Evolutionary conservation across 2,113 vertebrate genomes (phyloP).

Genomic region (Pseudonaja textilis): DNA sequence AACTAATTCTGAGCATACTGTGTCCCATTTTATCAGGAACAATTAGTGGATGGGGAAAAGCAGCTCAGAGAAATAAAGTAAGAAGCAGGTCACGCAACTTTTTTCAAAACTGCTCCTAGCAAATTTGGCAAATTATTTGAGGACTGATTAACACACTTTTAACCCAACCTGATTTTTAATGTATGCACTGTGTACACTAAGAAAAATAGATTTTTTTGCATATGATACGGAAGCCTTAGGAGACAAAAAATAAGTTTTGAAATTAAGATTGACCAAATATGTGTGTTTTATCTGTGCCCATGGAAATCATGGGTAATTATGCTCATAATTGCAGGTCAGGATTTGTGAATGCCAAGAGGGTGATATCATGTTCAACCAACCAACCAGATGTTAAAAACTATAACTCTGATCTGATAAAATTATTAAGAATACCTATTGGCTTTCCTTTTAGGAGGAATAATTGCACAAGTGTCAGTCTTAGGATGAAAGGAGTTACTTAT

Average conservation of each 20-base stretch:
- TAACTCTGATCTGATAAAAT: not conserved
- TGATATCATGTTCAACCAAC: not conserved
- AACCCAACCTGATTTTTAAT: not conserved
- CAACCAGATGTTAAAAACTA: not conserved
- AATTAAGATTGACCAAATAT: not conserved
- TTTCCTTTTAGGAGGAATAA: not conserved
- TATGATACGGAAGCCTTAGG: not conserved
- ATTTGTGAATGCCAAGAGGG: not conserved
- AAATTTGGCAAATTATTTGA: not conserved
- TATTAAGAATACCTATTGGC: not conserved
- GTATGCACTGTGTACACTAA: not conserved
- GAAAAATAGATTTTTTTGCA: not conserved
- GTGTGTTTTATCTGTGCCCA: not conserved
- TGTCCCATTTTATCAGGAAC: not conserved
- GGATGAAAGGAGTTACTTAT: not conserved
- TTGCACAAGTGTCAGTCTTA: not conserved
- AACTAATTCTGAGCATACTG: not conserved
- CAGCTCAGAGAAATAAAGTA: not conserved
- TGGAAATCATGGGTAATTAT: not conserved
- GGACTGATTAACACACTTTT: not conserved
- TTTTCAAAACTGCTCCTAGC: not conserved
- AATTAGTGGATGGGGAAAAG: conserved; percentile 7
- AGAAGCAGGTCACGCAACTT: not conserved
- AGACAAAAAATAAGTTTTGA: not conserved
- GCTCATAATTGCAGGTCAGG: not conserved